These are phyloP conservation scores for Saccopteryx leptura DNA, from an alignment of 2,113 vertebrate species.

Conservation along the genomic window DNA sequence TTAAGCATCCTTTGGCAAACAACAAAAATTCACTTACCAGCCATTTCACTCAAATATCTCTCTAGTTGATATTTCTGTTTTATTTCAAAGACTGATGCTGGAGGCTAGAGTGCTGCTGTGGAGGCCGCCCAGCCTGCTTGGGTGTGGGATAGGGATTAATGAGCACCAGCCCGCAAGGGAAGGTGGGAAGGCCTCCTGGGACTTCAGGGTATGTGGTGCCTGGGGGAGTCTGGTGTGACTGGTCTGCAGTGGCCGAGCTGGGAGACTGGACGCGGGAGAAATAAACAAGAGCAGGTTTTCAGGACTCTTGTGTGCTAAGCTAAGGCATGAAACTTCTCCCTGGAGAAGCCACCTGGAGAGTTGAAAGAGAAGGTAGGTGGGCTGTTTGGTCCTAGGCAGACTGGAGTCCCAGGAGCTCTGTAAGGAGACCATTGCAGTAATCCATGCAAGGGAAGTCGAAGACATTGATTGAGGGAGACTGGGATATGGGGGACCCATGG, in stretches of 20 bases:
- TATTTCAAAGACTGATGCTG: background rate
- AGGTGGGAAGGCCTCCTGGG: background rate
- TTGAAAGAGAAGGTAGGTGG: background rate
- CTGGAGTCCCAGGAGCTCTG: background rate
- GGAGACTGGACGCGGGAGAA: background rate
- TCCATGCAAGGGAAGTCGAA: background rate
- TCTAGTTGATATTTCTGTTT: slow-evolving; percentile 42
- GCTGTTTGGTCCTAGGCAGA: background rate
- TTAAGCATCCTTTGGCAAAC: slow-evolving; percentile 11
- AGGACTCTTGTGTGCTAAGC: background rate
- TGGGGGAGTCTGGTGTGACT: background rate
- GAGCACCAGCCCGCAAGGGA: background rate
- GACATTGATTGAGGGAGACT: background rate
- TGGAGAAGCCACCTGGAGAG: background rate
- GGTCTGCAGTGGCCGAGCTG: background rate
- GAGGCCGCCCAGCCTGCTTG: background rate
- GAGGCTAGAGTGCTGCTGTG: too few species aligned
- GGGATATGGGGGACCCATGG: accelerated
- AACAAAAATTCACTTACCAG: background rate
- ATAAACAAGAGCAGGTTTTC: background rate
- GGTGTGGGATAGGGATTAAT: background rate
- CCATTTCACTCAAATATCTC: background rate
- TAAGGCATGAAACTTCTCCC: background rate
- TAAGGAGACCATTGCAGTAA: background rate
- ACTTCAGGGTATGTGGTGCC: background rate